Evolutionary conservation across 2,888 invertebrate genomes (phyloP), one percentile per base, ranked within the genome.

Genomic region (Meteorus cinctellus): DNA sequence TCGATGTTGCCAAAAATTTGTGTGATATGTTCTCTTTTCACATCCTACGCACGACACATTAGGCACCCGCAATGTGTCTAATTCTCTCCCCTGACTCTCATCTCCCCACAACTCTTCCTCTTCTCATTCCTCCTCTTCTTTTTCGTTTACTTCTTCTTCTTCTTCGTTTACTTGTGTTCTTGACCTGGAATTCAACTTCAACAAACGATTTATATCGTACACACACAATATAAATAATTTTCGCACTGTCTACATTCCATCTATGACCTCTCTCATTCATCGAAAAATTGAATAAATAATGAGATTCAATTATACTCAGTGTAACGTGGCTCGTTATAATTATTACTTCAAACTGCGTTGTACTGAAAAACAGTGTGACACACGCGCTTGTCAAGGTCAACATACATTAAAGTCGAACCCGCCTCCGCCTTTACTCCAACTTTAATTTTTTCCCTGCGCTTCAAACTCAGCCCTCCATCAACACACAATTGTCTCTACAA

Each of bases 171-270:
- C 55, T 55, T 55, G 62, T 72, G 72, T 72, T 72, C 72, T 72
- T 72, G 72, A 72, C 72, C 72, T 72, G 72, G 63, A 72, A 72
- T 72, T 41, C 63, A 63, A 60, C 34, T 60, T 71, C 62, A 71
- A 62, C 71, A 41, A 71, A 55, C 55, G 55, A 55, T 55, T 55
- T 55, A 55, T 55, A 55, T 55, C 19, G 55, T 55, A 55, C 19
- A 55, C 55, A 55, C 55, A 55, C 55, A 55, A 55, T 69, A 31
- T 55, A 69, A 69, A 69, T 55, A 31, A 69, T 69, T 55, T 55
- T 59, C 55, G 31, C 55, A 55, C 19, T 19, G 41, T 41, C 19
- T 55, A 19, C 55, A 55, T 55, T 24, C 55, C 55, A 55, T 55
- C 19, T 55, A 19, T 24, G n/a, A 55, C 19, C 6, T 55, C 10